These are phyloP conservation scores for Cremastinae sp. DNA, from an alignment of 2,888 invertebrate species.

Conservation along the genomic window DNA sequence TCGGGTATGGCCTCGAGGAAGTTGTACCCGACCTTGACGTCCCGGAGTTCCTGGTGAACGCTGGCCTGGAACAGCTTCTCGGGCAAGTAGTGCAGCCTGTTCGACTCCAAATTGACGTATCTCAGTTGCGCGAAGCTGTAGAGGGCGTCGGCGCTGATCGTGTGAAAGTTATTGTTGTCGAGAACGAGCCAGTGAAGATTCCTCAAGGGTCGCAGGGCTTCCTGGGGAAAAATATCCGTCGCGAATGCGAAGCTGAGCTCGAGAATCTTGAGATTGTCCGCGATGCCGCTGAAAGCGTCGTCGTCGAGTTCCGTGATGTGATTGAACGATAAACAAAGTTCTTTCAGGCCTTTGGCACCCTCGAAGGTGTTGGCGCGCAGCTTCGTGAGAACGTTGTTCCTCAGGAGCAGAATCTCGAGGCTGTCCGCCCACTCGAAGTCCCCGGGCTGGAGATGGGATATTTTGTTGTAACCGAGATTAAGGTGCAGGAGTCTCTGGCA, in stretches of 20 bases:
- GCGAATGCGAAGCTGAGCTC: slow-evolving; percentile 93
- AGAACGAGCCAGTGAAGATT: slow-evolving; percentile 91
- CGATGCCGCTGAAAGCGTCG: slow-evolving; percentile 89
- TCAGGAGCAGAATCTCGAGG: slow-evolving; percentile 89
- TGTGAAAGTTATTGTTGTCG: slow-evolving; percentile 93
- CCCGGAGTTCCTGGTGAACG: slow-evolving; percentile 87
- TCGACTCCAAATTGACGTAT: slow-evolving; percentile 93
- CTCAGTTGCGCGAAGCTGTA: slow-evolving; percentile 82
- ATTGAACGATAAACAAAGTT: slow-evolving; percentile 95
- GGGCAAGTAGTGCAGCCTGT: slow-evolving; percentile 88
- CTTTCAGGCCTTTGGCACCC: slow-evolving; percentile 89
- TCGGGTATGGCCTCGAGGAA: slow-evolving; percentile 86
- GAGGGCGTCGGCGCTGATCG: slow-evolving; percentile 87
- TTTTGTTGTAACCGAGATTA: slow-evolving; percentile 93
- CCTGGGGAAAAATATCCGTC: slow-evolving; percentile 89
- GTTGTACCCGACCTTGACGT: slow-evolving; percentile 92
- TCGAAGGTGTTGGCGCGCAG: slow-evolving; percentile 76
- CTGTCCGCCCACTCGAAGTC: slow-evolving; percentile 92
- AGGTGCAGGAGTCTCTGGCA: slow-evolving; percentile 91
- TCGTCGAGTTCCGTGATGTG: slow-evolving; percentile 91
- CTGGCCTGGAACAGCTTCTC: slow-evolving; percentile 86
- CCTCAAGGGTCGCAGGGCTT: slow-evolving; percentile 87
- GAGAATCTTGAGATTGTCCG: slow-evolving; percentile 88
- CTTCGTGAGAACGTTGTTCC: slow-evolving; percentile 91
- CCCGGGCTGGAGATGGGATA: slow-evolving; percentile 88